These are phyloP conservation scores for Nanorana parkeri DNA, from an alignment of 2,113 vertebrate genomes.

Conservation along the genomic window DNA sequence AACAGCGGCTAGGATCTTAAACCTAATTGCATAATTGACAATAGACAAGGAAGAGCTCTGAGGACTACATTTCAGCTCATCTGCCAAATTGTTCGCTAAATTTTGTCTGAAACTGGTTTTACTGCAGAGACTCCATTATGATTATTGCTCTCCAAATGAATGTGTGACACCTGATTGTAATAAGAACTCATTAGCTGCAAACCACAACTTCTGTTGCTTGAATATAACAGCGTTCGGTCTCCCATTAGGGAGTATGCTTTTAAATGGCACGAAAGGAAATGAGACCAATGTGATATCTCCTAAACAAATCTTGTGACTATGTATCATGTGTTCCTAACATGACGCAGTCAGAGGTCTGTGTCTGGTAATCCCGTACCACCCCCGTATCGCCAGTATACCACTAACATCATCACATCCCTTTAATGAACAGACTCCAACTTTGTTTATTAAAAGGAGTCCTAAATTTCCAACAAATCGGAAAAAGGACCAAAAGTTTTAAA, in stretches of 20 bases:
- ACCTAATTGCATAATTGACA: conserved; percentile 30
- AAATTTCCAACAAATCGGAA: no score
- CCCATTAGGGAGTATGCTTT: neutral
- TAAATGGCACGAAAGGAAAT: conserved; percentile 20
- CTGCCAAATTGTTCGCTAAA: conserved; percentile 32
- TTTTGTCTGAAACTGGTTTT: conserved; percentile 21
- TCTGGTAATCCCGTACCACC: neutral
- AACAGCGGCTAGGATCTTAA: conserved; percentile 22
- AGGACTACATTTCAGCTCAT: conserved; percentile 10
- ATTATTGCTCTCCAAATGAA: conserved; percentile 21
- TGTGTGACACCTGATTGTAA: conserved; percentile 45
- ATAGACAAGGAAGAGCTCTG: conserved; percentile 12
- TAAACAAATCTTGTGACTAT: conserved; percentile 9
- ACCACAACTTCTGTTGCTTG: neutral
- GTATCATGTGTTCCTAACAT: neutral
- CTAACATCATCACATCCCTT: neutral
- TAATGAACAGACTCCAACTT: neutral
- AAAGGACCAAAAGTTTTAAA: no score
- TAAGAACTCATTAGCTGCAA: conserved; percentile 35
- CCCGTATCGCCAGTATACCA: neutral
- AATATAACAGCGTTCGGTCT: conserved; percentile 18
- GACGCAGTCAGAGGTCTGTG: neutral
- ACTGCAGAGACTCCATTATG: conserved; percentile 36
- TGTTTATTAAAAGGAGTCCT: no score
- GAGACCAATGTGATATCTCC: conserved; percentile 35